Conservation (phyloP, 2,113 vertebrate species). For the Nothocercus julius region DNA sequence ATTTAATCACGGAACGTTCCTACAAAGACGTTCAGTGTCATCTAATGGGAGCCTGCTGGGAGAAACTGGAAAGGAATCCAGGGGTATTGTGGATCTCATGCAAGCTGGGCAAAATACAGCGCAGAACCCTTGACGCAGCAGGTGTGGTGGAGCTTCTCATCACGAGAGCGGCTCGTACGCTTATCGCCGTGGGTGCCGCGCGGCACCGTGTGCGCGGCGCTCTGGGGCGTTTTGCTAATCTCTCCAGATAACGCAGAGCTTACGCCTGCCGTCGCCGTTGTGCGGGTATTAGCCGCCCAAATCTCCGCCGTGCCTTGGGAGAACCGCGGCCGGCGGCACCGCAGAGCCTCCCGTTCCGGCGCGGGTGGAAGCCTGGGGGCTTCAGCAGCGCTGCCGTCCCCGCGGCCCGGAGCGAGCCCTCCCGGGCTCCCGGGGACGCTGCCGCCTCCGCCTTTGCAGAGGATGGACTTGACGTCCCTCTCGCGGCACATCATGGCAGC, state of each 20-base stretch:
- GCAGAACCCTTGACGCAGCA: rapidly evolving
- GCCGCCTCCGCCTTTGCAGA: too few relatives aligned
- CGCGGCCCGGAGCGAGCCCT: too few relatives aligned
- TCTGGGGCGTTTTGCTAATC: not conserved
- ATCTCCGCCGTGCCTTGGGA: not conserved
- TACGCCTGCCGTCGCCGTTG: not conserved
- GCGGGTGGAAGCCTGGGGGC: not conserved
- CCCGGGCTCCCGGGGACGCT: too few relatives aligned
- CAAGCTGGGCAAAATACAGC: not conserved
- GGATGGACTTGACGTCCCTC: too few relatives aligned
- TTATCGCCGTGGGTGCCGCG: not conserved
- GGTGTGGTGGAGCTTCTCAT: not conserved
- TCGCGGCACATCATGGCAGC: too few relatives aligned
- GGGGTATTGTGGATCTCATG: not conserved
- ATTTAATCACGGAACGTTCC: slow-evolving; percentile 65
- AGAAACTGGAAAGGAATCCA: not conserved
- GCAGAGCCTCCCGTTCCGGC: not conserved
- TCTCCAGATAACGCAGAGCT: not conserved
- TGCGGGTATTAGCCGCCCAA: not conserved
- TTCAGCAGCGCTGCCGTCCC: too few relatives aligned
- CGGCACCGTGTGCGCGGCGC: not conserved
- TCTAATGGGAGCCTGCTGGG: slow-evolving; percentile 39
- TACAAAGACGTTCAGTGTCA: not conserved
- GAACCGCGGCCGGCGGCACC: not conserved
- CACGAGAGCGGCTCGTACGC: not conserved